Base-by-base conservation (phyloP, 1,140 invertebrate species). In the Drosophila baimaii region DNA sequence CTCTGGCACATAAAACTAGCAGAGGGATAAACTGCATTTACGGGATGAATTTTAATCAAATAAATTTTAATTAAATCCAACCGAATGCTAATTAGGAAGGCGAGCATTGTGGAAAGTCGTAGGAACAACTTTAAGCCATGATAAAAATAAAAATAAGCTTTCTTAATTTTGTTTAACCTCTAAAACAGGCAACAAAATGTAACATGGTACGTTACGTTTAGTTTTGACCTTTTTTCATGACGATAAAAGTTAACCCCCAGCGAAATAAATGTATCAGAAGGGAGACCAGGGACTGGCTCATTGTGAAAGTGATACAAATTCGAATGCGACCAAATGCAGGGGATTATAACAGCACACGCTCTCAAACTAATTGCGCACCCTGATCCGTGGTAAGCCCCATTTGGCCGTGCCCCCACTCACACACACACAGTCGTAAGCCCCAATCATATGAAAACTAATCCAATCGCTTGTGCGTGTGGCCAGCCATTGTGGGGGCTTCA, bases 371-470 rank as follows among this genome's bases (percentile, higher is more conserved):
- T 57, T 71, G 65, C 31, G 9, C 65, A 0, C 13, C 15, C 35
- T 29, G 44, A 52, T 27, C 44, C 61, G 9, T 29, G 43, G 51
- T 71, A 70, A 71, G 46, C 19, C 63, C 51, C 21, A n/a, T 23
- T 69, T 52, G 21, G 29, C 23, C 31, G 12, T 9, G 13, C 33
- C 27, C 13, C 10, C 44, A 21, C 17, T 17, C 44, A 13, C n/a
- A n/a, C n/a, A n/a, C n/a, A 13, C n/a, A 27, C 12, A 29, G 5
- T 41, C 15, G 55, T 51, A 52, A 51, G 17, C 23, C 21, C 27
- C 46, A 57, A 49, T 29, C 58, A 44, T 10, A 76, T 49, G 51
- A 4, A 39, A 75, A 46, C 39, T 66, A 75, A 76, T 65, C 71
- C 72, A 21, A 51, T 27, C 13, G 27, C n/a, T 43, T 39, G 52